Evolutionary conservation across 2,888 invertebrate genomes (phyloP), one percentile per base, ranked within the genome.

Genomic region (Spisula subtruncata): DNA sequence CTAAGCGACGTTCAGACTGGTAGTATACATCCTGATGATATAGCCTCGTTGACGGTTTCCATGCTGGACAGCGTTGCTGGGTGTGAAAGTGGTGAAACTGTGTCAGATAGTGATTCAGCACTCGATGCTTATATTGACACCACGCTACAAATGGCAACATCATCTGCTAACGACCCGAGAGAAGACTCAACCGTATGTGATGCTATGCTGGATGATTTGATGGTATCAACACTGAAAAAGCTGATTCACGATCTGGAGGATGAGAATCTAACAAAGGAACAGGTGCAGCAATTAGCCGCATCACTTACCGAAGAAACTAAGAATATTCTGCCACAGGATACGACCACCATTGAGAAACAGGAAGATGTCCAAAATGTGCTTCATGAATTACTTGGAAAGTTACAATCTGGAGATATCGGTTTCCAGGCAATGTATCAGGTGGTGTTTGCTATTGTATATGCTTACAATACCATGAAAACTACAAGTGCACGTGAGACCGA

Each of bases 201-300:
- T 25, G 87, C 89, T 20, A 87, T 92, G 29, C 85, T 94, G 12
- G 94, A 94, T 82, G 92, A 94, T 29, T 94, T 94, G 66, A 93
- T 94, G 83, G 82, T 94, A 14, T 88, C 66, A 2, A 93, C 93
- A 2, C 83, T 94, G 25, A 89, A 90, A 35, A 88, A 90, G 18
- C 82, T 94, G 0, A 92, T 93, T 54, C 87, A 91, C 25, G 94
- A 94, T 60, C 86, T 94, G 10, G 91, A 93, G 46, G 54, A 91
- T 8, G 93, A 93, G 29, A 83, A 80, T 32, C 83, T 94, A 0
- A 87, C 93, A 18, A 91, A 92, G 71, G 92, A 90, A 0, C 92
- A 93, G 81, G 79, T 94, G 32, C 75, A 90, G 41, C 81, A 82
- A 12, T 90, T 94, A 51, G 93, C 93, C 8, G 71, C 81, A 56